Percentiles rank a stretch among this genome's conserved stretches.
These are phyloP conservation scores for Tridacna crocea DNA, from an alignment of 2,888 invertebrate species.

Conservation along the genomic window DNA sequence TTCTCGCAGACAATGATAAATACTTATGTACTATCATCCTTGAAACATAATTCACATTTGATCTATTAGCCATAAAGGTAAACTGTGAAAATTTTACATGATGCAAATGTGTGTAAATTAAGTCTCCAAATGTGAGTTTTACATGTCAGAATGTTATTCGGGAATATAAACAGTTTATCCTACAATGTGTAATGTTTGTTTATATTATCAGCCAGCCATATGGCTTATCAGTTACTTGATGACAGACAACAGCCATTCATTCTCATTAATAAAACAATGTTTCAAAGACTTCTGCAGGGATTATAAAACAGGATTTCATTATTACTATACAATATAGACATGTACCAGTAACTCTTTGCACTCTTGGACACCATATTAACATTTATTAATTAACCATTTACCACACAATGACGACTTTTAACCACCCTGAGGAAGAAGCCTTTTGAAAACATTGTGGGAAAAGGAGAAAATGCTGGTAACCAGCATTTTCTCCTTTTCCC, in stretches of 20 bases:
- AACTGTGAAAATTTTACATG: background rate
- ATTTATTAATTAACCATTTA: too few relatives aligned
- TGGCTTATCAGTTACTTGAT: conserved; percentile 60
- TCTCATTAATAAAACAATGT: conserved; percentile 30
- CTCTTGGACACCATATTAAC: too few relatives aligned
- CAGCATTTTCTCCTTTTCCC: too few relatives aligned
- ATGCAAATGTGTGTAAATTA: conserved; percentile 19
- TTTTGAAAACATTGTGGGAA: too few relatives aligned
- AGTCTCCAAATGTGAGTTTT: conserved; percentile 7
- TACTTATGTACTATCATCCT: too few relatives aligned
- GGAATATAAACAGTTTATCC: conserved; percentile 48
- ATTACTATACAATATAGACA: background rate
- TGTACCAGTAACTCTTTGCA: too few relatives aligned
- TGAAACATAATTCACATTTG: too few relatives aligned
- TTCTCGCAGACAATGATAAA: too few relatives aligned
- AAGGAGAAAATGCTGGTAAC: too few relatives aligned
- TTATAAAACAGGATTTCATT: background rate
- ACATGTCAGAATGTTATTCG: conserved; percentile 24
- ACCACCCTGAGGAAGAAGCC: too few relatives aligned
- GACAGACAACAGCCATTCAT: conserved; percentile 58
- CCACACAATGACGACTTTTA: too few relatives aligned
- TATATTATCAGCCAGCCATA: conserved; percentile 58
- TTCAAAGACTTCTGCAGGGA: background rate
- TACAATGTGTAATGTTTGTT: conserved; percentile 52
- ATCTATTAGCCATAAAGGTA: background rate